Conservation (phyloP, 2,888 invertebrate genomes). For the Agonopterix subpropinquella region DNA sequence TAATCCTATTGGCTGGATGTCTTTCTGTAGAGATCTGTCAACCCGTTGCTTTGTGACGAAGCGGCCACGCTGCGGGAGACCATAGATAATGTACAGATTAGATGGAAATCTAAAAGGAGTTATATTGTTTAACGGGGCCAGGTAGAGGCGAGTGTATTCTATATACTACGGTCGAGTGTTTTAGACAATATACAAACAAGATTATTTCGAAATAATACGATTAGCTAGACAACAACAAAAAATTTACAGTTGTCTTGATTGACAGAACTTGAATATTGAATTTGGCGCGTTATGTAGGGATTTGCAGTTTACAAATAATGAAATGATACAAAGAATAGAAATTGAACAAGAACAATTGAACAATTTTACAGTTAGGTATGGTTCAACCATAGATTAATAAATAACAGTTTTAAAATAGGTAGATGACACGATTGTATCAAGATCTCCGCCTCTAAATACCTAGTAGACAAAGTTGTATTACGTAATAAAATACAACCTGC, state of each 20-base stretch:
- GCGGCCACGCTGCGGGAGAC: constrained; percentile 61
- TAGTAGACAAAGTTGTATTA: too few species aligned
- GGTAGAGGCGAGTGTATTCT: constrained; percentile 41
- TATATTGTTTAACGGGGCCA: constrained; percentile 64
- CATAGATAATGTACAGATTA: constrained; percentile 67
- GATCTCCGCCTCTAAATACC: too few species aligned
- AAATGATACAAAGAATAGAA: too few species aligned
- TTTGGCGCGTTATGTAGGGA: background rate
- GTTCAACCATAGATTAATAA: too few species aligned
- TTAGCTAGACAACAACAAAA: constrained; percentile 38
- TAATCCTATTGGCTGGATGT: constrained; percentile 61
- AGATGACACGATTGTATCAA: too few species aligned
- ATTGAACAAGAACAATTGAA: too few species aligned
- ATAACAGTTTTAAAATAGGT: too few species aligned
- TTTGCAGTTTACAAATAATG: too few species aligned
- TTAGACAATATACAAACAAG: constrained; percentile 68
- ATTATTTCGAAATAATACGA: constrained; percentile 62
- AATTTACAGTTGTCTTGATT: constrained; percentile 37
- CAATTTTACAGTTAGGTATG: too few species aligned
- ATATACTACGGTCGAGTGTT: constrained; percentile 43
- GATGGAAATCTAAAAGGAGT: constrained; percentile 64
- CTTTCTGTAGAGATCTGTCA: constrained; percentile 67
- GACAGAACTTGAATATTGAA: constrained; percentile 18
- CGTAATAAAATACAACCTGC: too few species aligned
- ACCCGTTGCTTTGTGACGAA: constrained; percentile 71